phyloP scores from a whole-genome alignment of 2,113 vertebrate genomes.

The Manacus vitellinus region DNA sequence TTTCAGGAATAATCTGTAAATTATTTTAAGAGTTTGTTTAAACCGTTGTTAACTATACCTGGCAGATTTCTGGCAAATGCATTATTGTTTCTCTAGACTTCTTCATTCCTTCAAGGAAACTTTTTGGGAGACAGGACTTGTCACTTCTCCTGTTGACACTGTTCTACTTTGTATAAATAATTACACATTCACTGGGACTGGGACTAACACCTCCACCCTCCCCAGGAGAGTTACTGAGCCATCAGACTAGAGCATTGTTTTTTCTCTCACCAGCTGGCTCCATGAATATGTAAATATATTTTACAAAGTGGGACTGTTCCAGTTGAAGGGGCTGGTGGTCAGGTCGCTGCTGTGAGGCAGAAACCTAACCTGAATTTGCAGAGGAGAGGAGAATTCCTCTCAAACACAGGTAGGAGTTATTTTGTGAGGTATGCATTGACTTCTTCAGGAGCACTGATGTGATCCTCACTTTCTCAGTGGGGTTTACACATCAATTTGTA shows the following conservation, averaged over 20 bases:
- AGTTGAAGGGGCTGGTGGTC: neutral
- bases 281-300: constrained; percentile 39
- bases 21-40: constrained; percentile 55
- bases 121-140: neutral
- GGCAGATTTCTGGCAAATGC: constrained; percentile 28
- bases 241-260: constrained; percentile 50
- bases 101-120: neutral
- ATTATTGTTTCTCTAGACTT: constrained; percentile 41
- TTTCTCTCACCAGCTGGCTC: constrained; percentile 32
- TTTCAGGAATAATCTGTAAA: constrained; percentile 61
- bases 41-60: constrained; percentile 39
- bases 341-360: neutral
- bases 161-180: constrained; percentile 38
- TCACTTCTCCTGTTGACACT: constrained; percentile 17
- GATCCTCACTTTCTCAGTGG: neutral
- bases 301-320: constrained; percentile 50
- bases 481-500: neutral
- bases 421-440: neutral
- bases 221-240: constrained; percentile 18
- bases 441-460: neutral
- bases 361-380: neutral
- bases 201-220: constrained; percentile 33
- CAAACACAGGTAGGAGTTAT: neutral
- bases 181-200: constrained; percentile 29
- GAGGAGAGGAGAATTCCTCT: neutral